These are phyloP conservation scores for Xenotilapia leptura DNA, from an alignment of 2,113 vertebrate species.

Conservation along the genomic window DNA sequence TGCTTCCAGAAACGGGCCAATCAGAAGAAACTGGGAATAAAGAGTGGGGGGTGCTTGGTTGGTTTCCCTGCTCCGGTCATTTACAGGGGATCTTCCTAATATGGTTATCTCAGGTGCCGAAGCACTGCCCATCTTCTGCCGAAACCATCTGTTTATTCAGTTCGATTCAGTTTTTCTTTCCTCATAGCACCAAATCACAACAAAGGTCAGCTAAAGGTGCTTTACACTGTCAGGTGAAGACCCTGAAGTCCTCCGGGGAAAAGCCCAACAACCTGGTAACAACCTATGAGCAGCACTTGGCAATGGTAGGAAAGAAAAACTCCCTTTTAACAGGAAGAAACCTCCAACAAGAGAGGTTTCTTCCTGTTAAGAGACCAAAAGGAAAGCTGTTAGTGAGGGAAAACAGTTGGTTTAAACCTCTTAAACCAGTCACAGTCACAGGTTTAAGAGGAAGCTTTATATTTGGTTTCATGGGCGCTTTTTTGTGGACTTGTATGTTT, in stretches of 20 bases:
- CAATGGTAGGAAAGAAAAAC: not conserved
- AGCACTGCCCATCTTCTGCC: rapidly evolving
- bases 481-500: not conserved
- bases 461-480: not conserved
- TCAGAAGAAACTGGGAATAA: not conserved
- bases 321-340: not conserved
- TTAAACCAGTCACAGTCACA: not conserved
- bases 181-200: not conserved
- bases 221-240: not conserved
- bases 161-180: not conserved
- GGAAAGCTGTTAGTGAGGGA: not conserved
- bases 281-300: not conserved
- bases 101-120: not conserved
- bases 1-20: not conserved
- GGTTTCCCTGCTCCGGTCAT: not conserved
- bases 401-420: not conserved
- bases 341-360: not conserved
- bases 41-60: not conserved
- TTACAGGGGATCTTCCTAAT: not conserved
- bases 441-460: not conserved
- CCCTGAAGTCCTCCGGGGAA: not conserved
- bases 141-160: not conserved
- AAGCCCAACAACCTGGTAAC: not conserved
- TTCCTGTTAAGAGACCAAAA: not conserved
- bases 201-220: not conserved